These are phyloP conservation scores for Chloebia gouldiae DNA, from an alignment of 2,113 vertebrate genomes.

Conservation along the genomic window DNA sequence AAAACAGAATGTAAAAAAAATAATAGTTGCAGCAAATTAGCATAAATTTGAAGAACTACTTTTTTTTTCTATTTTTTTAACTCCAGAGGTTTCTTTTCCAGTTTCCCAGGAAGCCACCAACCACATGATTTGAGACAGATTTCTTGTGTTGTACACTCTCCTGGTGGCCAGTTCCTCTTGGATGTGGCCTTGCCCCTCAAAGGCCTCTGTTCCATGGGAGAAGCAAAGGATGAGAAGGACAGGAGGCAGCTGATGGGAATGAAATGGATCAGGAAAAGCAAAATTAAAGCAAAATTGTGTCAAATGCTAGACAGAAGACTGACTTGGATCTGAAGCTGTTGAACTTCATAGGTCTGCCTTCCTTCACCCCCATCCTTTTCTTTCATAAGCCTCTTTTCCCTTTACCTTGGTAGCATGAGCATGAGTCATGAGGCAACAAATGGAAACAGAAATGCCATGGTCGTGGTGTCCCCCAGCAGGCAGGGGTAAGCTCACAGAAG, in stretches of 20 bases:
- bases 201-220: neutral
- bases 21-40: neutral
- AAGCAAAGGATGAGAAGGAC: neutral
- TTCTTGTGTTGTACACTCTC: neutral
- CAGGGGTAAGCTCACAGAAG: neutral
- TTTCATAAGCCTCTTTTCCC: neutral
- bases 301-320: neutral
- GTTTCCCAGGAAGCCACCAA: neutral
- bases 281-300: neutral
- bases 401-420: neutral
- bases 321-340: neutral
- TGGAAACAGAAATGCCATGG: neutral
- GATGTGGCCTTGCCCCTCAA: neutral
- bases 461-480: neutral
- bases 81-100: neutral
- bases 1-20: neutral
- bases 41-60: neutral
- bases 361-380: neutral
- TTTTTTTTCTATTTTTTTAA: neutral
- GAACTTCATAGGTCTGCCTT: neutral
- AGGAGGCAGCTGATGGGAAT: neutral
- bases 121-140: rapidly evolving
- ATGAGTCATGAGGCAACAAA: neutral
- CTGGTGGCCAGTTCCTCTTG: neutral
- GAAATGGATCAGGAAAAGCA: neutral